phyloP scores from a whole-genome alignment of 2,113 vertebrate species.

The Tringa solitaria region DNA sequence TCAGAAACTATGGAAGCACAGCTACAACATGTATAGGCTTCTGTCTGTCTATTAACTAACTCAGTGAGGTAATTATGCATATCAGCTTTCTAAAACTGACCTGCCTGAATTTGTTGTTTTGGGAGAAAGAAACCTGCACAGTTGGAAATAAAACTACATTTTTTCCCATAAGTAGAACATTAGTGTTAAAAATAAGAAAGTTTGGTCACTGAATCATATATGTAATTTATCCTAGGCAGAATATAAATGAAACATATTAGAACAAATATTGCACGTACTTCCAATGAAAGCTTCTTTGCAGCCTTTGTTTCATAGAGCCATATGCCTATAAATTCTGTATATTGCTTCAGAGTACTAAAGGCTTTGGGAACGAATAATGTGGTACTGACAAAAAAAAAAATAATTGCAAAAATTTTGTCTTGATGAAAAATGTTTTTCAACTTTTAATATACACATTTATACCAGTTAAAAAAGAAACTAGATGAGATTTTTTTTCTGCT shows the following conservation, averaged over 20 bases:
- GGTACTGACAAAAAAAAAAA: background rate
- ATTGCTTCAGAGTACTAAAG: background rate
- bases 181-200: background rate
- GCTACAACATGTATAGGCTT: background rate
- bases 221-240: background rate
- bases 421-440: background rate
- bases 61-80: background rate
- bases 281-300: background rate
- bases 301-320: background rate
- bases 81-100: background rate
- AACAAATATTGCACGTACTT: background rate
- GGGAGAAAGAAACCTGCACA: background rate
- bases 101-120: background rate
- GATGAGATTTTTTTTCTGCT: background rate
- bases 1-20: background rate
- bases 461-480: background rate
- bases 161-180: background rate
- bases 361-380: background rate
- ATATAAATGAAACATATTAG: background rate
- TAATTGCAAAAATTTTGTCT: background rate
- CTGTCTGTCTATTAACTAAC: background rate
- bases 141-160: background rate
- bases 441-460: background rate
- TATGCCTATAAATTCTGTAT: background rate
- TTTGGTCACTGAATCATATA: background rate